Base-by-base conservation (phyloP, 2,888 invertebrate genomes). In the Lissocephala sabroskyi region DNA sequence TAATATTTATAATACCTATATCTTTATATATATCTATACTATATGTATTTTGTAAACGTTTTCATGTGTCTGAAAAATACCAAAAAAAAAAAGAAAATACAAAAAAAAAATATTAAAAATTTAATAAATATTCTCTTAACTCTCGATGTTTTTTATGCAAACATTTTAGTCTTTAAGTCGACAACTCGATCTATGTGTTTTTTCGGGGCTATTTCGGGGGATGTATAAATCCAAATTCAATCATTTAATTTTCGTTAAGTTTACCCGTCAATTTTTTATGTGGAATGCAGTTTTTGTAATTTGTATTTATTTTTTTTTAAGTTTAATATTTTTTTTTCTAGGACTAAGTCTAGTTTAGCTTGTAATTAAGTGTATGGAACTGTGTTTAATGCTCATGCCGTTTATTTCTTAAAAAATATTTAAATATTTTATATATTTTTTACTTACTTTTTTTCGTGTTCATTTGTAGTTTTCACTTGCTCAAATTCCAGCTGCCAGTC, bases 381-480 rank as follows among this genome's bases (percentile, higher is more conserved):
- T n/a, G n/a, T n/a, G n/a, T n/a, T n/a, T n/a, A n/a, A n/a, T n/a
- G n/a, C n/a, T n/a, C n/a, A n/a, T n/a, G n/a, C n/a, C n/a, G n/a
- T 42, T 41, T 52, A 17, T 45, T 23, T 23, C 3, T 23, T 23
- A 23, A 23, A 23, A 23, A 23, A 23, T 5, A 23, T 5, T 5
- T 5, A 23, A 23, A 23, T 23, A 7, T 23, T 23, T 23, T 23
- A 5, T 23, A 39, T 52, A 49, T 52, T 52, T 56, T 29, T 35
- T 42, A 28, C n/a, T n/a, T 39, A 32, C 53, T 53, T 45, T 51
- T 40, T 46, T 57, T 57, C 54, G 23, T 50, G 37, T 58, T 53
- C 23, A 47, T 28, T 57, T 60, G 68, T 68, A 68, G 68, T 45
- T 62, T 61, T 68, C 65, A 68, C 68, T 71, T 77, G 68, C 76